Evolutionary conservation across 2,888 invertebrate genomes (phyloP).

Genomic region (Nymphalis polychloros): DNA sequence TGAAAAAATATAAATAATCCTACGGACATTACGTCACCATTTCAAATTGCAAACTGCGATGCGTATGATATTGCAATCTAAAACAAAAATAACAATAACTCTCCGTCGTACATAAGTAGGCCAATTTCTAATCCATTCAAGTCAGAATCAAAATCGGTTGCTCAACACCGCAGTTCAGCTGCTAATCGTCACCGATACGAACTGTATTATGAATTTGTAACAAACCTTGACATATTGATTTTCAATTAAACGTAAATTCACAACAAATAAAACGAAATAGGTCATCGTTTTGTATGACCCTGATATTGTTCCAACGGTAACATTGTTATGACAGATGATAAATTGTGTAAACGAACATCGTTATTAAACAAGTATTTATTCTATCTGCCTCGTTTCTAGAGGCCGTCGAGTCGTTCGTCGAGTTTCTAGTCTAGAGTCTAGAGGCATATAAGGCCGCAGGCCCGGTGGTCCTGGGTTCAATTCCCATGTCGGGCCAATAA

Average conservation of each 20-base stretch:
- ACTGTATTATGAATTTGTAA: constrained; percentile 18
- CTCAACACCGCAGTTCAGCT: constrained; percentile 18
- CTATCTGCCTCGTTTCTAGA: no score
- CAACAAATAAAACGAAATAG: constrained; percentile 15
- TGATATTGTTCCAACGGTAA: constrained; percentile 2
- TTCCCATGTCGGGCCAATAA: no score
- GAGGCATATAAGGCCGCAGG: no score
- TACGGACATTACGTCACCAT: not conserved
- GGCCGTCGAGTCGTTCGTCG: no score
- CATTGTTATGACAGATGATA: not conserved
- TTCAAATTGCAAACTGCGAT: constrained; percentile 32
- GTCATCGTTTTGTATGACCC: constrained; percentile 20
- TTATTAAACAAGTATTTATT: constrained; percentile 6
- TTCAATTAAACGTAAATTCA: constrained; percentile 13
- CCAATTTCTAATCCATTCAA: constrained; percentile 65
- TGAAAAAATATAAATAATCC: constrained; percentile 5
- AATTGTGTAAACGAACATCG: constrained; percentile 1
- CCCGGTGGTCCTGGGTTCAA: no score
- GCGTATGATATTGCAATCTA: constrained; percentile 42
- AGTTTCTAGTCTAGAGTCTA: no score
- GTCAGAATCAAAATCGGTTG: constrained; percentile 45
- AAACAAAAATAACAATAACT: constrained; percentile 50
- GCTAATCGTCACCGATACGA: constrained; percentile 20
- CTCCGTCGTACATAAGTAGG: constrained; percentile 53
- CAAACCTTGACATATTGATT: constrained; percentile 26